Conservation (phyloP, 2,797 vertebrate genomes). For the Sternarchorhynchus goeldii region DNA sequence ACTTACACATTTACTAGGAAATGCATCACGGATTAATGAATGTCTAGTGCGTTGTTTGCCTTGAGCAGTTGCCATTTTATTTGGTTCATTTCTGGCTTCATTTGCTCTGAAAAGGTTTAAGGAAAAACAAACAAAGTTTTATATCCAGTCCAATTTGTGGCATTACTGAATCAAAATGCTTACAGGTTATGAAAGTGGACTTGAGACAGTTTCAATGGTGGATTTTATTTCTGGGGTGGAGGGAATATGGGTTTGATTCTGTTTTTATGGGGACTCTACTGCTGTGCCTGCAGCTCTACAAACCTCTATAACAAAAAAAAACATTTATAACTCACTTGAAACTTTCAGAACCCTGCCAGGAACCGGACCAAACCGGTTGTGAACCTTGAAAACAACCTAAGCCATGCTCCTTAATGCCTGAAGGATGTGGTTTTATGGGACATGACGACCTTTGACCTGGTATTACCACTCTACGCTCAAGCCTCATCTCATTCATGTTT, state of each 20-base stretch:
- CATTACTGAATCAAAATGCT: slow-evolving; percentile 31
- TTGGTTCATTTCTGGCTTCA: slow-evolving; percentile 24
- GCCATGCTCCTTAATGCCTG: neutral
- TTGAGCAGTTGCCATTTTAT: slow-evolving; percentile 60
- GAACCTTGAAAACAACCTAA: slow-evolving; percentile 1
- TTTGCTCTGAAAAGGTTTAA: neutral
- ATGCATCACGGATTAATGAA: slow-evolving; percentile 58
- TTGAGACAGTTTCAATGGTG: neutral
- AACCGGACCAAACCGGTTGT: slow-evolving; percentile 3
- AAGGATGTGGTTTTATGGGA: slow-evolving; percentile 12
- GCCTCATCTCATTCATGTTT: neutral
- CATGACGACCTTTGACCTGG: slow-evolving; percentile 14
- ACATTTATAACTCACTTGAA: slow-evolving; percentile 9
- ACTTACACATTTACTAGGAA: slow-evolving; percentile 5
- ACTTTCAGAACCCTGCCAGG: neutral
- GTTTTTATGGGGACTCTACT: slow-evolving; percentile 11
- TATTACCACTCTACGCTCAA: neutral
- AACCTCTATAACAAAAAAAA: neutral
- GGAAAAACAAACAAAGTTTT: neutral
- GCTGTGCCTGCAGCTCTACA: slow-evolving; percentile 10
- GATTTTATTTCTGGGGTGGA: slow-evolving; percentile 9
- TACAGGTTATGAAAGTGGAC: neutral
- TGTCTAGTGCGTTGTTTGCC: slow-evolving; percentile 69
- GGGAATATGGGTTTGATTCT: neutral
- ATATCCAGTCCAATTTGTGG: slow-evolving; percentile 13